Evolutionary conservation across 2,113 vertebrate genomes (phyloP).

Genomic region (Cariama cristata): DNA sequence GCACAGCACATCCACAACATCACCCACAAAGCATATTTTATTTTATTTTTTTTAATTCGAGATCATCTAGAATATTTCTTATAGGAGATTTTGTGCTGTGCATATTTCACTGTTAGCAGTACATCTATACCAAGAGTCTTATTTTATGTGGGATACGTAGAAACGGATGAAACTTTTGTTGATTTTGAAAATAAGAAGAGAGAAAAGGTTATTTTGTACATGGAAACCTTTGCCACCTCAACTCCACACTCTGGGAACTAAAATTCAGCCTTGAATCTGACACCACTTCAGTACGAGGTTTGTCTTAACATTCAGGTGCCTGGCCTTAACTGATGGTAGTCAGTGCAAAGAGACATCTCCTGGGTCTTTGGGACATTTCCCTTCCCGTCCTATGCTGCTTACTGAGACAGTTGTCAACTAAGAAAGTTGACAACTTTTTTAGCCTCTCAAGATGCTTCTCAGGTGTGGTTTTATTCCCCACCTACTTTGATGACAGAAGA

Average conservation of each 20-base stretch:
- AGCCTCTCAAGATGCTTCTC: neutral
- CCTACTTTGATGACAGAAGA: neutral
- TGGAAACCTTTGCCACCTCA: neutral
- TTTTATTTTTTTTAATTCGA: neutral
- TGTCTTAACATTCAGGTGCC: neutral
- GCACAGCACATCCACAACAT: neutral
- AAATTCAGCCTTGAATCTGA: neutral
- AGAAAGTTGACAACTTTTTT: neutral
- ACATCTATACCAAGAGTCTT: neutral
- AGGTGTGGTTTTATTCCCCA: accelerated
- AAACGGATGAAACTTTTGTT: neutral
- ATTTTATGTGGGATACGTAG: neutral
- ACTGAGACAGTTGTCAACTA: neutral
- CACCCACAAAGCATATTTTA: neutral
- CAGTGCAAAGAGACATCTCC: neutral
- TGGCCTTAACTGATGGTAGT: neutral
- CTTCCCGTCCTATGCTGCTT: neutral
- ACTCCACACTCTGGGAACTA: neutral
- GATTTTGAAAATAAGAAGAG: neutral
- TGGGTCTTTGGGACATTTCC: neutral
- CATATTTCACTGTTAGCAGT: neutral
- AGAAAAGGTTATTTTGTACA: neutral
- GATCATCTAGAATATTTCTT: neutral
- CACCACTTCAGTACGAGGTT: neutral
- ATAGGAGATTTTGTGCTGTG: neutral